These are phyloP conservation scores for Blera fallax DNA, from an alignment of 2,888 invertebrate genomes.

Conservation along the genomic window DNA sequence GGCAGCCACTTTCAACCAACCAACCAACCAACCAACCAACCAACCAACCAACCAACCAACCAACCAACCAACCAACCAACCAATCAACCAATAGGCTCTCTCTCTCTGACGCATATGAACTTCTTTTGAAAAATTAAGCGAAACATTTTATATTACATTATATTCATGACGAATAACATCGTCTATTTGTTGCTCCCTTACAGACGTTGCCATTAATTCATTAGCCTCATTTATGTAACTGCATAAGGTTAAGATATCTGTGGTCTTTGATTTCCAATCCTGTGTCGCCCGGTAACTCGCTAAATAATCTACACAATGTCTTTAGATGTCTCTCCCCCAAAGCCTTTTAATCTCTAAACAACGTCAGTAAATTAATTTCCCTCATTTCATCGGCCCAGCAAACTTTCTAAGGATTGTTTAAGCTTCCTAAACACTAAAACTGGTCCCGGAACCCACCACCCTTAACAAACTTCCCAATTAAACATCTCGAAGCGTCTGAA, in stretches of 20 bases:
- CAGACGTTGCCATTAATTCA: neutral
- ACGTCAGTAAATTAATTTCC: conserved; percentile 56
- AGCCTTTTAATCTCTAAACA: conserved; percentile 23
- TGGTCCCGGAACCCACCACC: conserved; percentile 14
- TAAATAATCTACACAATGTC: neutral
- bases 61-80: too few relatives aligned
- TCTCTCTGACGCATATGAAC: too few relatives aligned
- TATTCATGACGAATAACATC: too few relatives aligned
- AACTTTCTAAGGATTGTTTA: conserved; percentile 60
- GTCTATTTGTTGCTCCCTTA: too few relatives aligned
- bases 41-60: too few relatives aligned
- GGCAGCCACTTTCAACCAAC: too few relatives aligned
- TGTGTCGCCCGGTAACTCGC: neutral
- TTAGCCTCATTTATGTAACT: conserved; percentile 13
- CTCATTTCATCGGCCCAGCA: conserved; percentile 31
- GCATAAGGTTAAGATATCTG: neutral
- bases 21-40: too few relatives aligned
- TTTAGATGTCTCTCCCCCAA: neutral
- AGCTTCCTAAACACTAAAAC: conserved; percentile 21
- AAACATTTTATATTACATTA: too few relatives aligned
- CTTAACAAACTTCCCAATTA: conserved; percentile 25
- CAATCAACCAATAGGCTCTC: too few relatives aligned
- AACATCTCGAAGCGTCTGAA: conserved; percentile 3
- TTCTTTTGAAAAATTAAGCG: too few relatives aligned
- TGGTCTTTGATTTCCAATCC: conserved; percentile 11